Evolutionary conservation across 2,113 vertebrate genomes (phyloP).

Genomic region (Calidris pugnax): DNA sequence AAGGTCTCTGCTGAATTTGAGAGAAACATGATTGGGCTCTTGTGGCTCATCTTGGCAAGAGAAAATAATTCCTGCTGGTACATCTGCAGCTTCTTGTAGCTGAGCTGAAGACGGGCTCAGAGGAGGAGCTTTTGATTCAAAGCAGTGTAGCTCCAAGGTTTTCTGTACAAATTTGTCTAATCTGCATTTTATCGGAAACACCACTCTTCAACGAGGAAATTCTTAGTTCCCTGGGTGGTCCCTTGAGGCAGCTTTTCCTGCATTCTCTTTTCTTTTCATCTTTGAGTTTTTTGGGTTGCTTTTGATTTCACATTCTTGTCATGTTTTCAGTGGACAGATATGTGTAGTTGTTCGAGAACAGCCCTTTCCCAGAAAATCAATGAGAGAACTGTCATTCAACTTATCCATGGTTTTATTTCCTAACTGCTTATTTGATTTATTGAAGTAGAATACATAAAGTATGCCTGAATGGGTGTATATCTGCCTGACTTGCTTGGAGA

Average conservation of each 20-base stretch:
- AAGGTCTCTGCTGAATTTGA: neutral
- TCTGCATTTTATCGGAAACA: neutral
- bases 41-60: neutral
- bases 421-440: neutral
- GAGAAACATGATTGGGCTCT: neutral
- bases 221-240: neutral
- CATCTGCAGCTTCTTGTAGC: neutral
- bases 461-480: neutral
- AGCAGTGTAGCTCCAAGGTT: neutral
- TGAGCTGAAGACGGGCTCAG: rapidly evolving
- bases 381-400: neutral
- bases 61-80: neutral
- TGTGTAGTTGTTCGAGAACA: rapidly evolving
- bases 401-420: neutral
- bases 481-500: neutral
- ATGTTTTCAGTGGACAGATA: neutral
- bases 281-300: neutral
- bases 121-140: neutral
- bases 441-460: neutral
- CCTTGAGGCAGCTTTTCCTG: neutral
- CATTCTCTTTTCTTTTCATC: neutral
- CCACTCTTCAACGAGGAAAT: neutral
- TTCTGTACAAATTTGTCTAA: neutral
- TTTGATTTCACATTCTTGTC: neutral
- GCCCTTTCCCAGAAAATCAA: neutral